A percentile compares a stretch with the other conserved stretches of the same genome.
Conservation (phyloP, 2,113 vertebrate genomes). For the Catharus fuscescens region DNA sequence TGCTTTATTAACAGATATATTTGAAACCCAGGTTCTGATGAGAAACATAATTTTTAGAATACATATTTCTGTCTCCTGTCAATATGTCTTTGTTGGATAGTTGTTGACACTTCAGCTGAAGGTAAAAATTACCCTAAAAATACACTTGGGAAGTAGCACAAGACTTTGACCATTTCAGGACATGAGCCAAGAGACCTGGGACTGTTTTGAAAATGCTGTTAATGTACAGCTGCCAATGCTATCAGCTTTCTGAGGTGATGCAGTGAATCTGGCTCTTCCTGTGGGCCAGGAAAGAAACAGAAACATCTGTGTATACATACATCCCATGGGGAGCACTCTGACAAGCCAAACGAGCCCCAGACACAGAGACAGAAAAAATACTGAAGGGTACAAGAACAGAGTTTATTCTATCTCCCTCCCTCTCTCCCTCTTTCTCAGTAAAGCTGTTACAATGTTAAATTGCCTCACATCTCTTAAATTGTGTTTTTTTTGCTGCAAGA, state of each 20-base stretch:
- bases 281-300: background rate
- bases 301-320: background rate
- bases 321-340: background rate
- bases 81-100: background rate
- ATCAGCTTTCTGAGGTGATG: background rate
- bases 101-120: background rate
- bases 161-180: background rate
- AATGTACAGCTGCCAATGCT: background rate
- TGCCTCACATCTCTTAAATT: background rate
- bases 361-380: background rate
- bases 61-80: background rate
- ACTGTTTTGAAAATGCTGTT: background rate
- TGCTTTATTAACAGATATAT: background rate
- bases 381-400: background rate
- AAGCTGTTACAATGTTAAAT: conserved; percentile 1
- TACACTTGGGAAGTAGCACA: background rate
- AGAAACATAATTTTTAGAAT: background rate
- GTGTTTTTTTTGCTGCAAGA: background rate
- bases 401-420: background rate
- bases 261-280: background rate
- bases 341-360: background rate
- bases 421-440: background rate
- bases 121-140: background rate
- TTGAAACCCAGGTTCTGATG: background rate
- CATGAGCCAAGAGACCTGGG: background rate